phyloP scores from a whole-genome alignment of 2,797 vertebrate genomes.

The Craterocephalus amniculus region DNA sequence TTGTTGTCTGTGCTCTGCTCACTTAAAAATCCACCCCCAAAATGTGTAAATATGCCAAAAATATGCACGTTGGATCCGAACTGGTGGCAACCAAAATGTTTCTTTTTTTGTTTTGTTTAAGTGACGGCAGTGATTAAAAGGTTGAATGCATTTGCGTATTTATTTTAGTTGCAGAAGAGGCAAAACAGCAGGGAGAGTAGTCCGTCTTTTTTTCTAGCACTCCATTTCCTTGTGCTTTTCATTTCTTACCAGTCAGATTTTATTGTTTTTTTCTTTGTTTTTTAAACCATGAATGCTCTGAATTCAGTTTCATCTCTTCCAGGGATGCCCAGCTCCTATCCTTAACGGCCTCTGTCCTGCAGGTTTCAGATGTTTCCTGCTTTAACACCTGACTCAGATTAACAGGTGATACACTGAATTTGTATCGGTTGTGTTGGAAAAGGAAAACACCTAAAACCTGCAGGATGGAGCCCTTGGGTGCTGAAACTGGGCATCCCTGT shows the following conservation, averaged over 20 bases:
- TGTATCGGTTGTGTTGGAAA: neutral
- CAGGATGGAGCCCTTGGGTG: neutral
- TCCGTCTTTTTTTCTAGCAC: neutral
- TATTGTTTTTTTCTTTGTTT: neutral
- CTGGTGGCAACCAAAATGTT: conserved; percentile 12
- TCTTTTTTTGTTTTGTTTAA: neutral
- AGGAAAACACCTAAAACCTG: neutral
- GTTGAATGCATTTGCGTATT: conserved; percentile 8
- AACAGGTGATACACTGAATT: neutral
- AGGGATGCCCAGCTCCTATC: neutral
- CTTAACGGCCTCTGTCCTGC: too few species aligned
- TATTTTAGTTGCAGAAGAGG: conserved; percentile 22
- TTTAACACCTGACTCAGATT: neutral
- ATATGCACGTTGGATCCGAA: conserved; percentile 50
- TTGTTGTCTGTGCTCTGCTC: conserved; percentile 15
- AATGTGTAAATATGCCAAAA: conserved; percentile 55
- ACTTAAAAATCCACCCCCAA: conserved; percentile 27
- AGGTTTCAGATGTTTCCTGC: neutral
- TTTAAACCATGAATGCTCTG: neutral
- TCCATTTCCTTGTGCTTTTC: conserved; percentile 6
- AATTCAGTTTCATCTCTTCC: conserved; percentile 33
- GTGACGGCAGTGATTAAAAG: conserved; percentile 8
- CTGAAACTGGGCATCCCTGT: neutral
- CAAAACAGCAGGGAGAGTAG: conserved; percentile 6
- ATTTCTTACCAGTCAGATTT: conserved; percentile 34